Conservation (phyloP, 2,113 vertebrate genomes). For the Hippocampus abdominalis region DNA sequence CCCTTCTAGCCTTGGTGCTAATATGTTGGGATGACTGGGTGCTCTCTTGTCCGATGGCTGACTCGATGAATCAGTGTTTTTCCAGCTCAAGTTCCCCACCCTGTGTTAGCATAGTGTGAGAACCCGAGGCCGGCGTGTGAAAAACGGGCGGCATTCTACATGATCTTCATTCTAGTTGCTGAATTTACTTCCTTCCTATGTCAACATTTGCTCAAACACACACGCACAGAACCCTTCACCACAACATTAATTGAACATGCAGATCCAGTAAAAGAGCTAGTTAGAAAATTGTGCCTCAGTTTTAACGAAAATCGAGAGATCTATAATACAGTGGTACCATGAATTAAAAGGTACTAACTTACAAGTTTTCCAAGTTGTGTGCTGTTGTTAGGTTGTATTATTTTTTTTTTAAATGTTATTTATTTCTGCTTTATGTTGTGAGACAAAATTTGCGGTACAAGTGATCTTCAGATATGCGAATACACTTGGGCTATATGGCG, state of each 20-base stretch:
- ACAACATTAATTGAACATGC: not conserved
- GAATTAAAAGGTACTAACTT: no score
- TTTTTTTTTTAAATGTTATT: no score
- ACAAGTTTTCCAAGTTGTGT: no score
- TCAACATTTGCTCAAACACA: not conserved
- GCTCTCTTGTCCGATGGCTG: slow-evolving; percentile 23
- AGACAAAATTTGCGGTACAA: no score
- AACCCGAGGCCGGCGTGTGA: slow-evolving; percentile 56
- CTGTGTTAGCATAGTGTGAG: slow-evolving; percentile 51
- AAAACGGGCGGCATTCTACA: slow-evolving; percentile 38
- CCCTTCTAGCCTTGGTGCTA: slow-evolving; percentile 27
- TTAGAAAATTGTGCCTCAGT: not conserved
- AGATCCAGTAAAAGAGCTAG: not conserved
- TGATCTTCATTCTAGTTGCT: slow-evolving; percentile 15
- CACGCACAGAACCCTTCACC: not conserved
- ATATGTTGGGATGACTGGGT: slow-evolving; percentile 46
- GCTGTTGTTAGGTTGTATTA: no score
- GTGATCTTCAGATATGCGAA: no score
- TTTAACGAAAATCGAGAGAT: not conserved
- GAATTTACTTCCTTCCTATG: slow-evolving; percentile 19
- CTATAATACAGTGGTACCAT: no score
- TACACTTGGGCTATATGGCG: no score
- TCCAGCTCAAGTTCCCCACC: slow-evolving; percentile 31
- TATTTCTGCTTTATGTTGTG: no score
- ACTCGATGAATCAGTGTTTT: slow-evolving; percentile 52